A percentile compares a stretch with the other conserved stretches of the same genome.
phyloP scores from a whole-genome alignment of 2,888 invertebrate genomes.

The Galeruca laticollis region DNA sequence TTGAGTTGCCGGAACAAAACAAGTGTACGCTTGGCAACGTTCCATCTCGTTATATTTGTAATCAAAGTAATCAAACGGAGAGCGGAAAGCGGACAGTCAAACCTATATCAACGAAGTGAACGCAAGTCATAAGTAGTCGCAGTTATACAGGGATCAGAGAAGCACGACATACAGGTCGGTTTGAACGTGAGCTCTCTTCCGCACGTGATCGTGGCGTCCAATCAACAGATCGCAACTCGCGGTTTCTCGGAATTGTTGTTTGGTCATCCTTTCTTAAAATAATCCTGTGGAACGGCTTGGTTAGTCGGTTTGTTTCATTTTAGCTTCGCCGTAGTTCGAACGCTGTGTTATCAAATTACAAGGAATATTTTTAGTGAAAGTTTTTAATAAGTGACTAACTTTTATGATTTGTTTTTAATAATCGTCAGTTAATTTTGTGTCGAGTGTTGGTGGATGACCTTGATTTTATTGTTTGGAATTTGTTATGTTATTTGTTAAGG shows the following conservation, averaged over 20 bases:
- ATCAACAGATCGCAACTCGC: constrained; percentile 46
- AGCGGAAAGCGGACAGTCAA: neutral
- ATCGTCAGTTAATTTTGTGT: constrained; percentile 22
- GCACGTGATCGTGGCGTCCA: constrained; percentile 47
- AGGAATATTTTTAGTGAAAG: constrained; percentile 41
- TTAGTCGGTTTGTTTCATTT: constrained; percentile 35
- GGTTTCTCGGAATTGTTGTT: constrained; percentile 60
- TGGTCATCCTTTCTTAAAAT: constrained; percentile 64
- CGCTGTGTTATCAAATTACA: constrained; percentile 26
- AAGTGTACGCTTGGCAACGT: constrained; percentile 14
- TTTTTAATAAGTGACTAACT: constrained; percentile 32
- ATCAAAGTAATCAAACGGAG: constrained; percentile 9
- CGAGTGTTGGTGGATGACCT: constrained; percentile 32
- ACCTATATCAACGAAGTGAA: neutral
- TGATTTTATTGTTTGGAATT: constrained; percentile 43
- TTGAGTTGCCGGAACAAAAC: neutral
- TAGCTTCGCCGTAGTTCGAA: constrained; percentile 13
- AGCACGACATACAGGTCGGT: constrained; percentile 13
- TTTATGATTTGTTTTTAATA: constrained; percentile 22
- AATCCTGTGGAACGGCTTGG: constrained; percentile 52
- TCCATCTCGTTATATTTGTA: constrained; percentile 10
- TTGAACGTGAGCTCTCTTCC: constrained; percentile 35
- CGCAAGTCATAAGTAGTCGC: constrained; percentile 8
- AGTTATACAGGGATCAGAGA: constrained; percentile 7
- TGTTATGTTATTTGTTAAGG: constrained; percentile 45